Base-by-base conservation (phyloP, 1,140 invertebrate species). In the Harpegnathos saltator region DNA sequence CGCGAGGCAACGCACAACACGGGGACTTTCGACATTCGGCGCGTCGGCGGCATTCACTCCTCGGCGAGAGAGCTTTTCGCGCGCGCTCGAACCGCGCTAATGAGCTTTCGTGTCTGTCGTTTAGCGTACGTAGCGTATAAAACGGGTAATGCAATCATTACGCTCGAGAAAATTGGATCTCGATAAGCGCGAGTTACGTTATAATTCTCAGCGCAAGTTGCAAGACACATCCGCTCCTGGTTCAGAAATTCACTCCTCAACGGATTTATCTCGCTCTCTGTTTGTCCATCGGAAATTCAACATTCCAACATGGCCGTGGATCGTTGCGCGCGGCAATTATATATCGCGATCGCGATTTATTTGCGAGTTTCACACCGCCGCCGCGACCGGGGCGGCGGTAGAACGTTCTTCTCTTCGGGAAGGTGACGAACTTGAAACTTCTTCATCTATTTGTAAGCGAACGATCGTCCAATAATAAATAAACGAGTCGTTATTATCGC, bases 391-490 rank as follows among this genome's bases (percentile, higher is more conserved):
- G 38, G 38, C 38, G 38, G 7, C n/a, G 3, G 4, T 9, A 44
- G 11, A 3, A 9, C 38, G 38, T 44, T 44, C 38, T 9, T 11
- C 38, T 3, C 5, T 33, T 33, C 29, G 11, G 4, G 3, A 44
- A 5, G 9, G 33, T 33, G 33, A 33, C 33, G 33, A 3, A 33
- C 33, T 1, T 44, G 38, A 0, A 11, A 44, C 38, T 44, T 44
- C 38, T 44, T 44, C 38, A 7, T 9, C 38, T 33, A 24, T 3
- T 0, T 0, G 3, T 19, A 9, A n/a, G 61, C 38, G 22, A 38
- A 33, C 61, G 29, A 77, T 77, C n/a, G 22, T 66, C 19, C 62
- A 54, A 66, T 33, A 66, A 66, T 52, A 24, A 66, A 54, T n/a
- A n/a, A 17, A 50, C 29, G 3, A 24, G 52, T 3, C 17, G 50